A percentile compares a stretch with the other conserved stretches of the same genome.
Evolutionary conservation across 1,140 invertebrate genomes (phyloP).

Genomic region (Prorops nasuta): DNA sequence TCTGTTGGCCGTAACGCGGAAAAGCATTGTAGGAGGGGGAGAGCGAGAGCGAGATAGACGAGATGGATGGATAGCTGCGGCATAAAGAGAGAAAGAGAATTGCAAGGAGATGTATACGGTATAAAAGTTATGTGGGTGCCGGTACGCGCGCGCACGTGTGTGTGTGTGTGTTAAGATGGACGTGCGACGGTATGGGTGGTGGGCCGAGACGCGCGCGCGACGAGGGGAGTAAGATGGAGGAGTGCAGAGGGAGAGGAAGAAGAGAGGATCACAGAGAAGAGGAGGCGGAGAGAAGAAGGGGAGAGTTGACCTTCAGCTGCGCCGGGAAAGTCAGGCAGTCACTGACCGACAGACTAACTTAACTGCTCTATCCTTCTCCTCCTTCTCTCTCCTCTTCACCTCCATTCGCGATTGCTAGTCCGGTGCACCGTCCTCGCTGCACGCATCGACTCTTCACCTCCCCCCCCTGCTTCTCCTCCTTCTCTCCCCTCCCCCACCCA

Average conservation of each 20-base stretch:
- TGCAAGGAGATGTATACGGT: too few relatives aligned
- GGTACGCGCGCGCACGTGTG: too few relatives aligned
- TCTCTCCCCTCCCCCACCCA: constrained; percentile 3
- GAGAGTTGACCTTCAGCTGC: constrained; percentile 56
- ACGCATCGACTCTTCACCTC: constrained; percentile 13
- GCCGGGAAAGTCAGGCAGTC: constrained; percentile 58
- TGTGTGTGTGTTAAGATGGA: too few relatives aligned
- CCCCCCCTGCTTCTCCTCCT: constrained; percentile 1
- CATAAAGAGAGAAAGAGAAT: too few relatives aligned
- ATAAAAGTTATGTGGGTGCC: too few relatives aligned
- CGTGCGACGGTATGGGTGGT: too few relatives aligned
- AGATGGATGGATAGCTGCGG: too few relatives aligned
- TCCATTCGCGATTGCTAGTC: constrained; percentile 46
- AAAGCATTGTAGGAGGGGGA: too few relatives aligned
- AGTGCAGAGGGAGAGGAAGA: constrained; percentile 19
- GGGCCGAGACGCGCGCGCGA: not conserved
- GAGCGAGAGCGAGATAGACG: too few relatives aligned
- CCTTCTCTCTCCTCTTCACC: constrained; percentile 35
- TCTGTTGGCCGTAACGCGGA: too few relatives aligned
- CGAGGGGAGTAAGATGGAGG: not conserved
- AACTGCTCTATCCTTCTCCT: constrained; percentile 55
- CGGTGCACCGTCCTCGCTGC: constrained; percentile 39
- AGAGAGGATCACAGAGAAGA: constrained; percentile 20
- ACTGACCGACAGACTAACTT: constrained; percentile 59
- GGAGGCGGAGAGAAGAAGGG: constrained; percentile 37